Evolutionary conservation across 2,888 invertebrate species (phyloP).

Genomic region (Nymphalis c-album): DNA sequence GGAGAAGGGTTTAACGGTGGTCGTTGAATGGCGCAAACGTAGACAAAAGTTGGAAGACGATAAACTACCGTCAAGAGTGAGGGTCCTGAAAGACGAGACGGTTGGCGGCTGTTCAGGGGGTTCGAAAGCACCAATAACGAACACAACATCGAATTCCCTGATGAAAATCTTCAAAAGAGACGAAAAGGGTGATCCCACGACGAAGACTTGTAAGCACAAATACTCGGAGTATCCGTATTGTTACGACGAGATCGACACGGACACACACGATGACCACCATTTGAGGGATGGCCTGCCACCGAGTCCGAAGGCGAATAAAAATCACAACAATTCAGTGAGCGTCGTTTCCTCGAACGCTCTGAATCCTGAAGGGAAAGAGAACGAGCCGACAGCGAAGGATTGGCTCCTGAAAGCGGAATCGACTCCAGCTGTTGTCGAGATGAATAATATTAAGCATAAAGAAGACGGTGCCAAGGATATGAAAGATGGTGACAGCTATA

Average conservation of each 20-base stretch:
- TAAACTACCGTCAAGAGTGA: conserved; percentile 84
- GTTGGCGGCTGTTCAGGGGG: conserved; percentile 68
- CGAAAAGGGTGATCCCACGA: conserved; percentile 69
- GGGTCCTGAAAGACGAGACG: conserved; percentile 87
- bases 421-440: conserved; percentile 66
- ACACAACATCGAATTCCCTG: conserved; percentile 68
- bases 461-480: conserved; percentile 72
- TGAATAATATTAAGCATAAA: conserved; percentile 76
- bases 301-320: conserved; percentile 67
- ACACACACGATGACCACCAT: conserved; percentile 84
- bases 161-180: conserved; percentile 73
- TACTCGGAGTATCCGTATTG: conserved; percentile 95
- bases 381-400: conserved; percentile 68
- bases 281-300: conserved; percentile 73
- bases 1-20: conserved; percentile 89
- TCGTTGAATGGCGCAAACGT: conserved; percentile 90
- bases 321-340: conserved; percentile 74
- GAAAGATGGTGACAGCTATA: conserved; percentile 86
- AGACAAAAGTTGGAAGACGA: conserved; percentile 85
- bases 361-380: conserved; percentile 64
- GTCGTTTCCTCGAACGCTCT: conserved; percentile 75
- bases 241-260: conserved; percentile 91
- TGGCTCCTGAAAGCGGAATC: conserved; percentile 68
- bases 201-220: conserved; percentile 92
- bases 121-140: conserved; percentile 67